These are phyloP conservation scores for Catamblyrhynchus diadema DNA, from an alignment of 2,797 vertebrate species.

Conservation along the genomic window DNA sequence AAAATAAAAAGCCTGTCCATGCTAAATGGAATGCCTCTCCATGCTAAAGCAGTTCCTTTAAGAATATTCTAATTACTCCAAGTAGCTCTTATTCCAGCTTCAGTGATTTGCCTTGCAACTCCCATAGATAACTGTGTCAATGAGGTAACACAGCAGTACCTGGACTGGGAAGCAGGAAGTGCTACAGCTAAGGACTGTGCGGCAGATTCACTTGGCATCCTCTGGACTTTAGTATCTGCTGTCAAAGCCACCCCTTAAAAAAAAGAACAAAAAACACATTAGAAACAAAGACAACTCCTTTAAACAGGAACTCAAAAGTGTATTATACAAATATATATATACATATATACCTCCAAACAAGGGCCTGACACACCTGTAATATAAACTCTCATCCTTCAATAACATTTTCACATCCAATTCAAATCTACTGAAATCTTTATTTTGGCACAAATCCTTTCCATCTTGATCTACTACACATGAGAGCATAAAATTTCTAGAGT, in stretches of 20 bases:
- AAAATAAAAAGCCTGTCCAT: background rate
- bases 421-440: background rate
- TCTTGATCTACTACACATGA: background rate
- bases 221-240: slow-evolving; percentile 91
- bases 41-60: background rate
- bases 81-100: background rate
- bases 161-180: slow-evolving; percentile 88
- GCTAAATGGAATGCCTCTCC: background rate
- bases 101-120: background rate
- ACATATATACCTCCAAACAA: background rate
- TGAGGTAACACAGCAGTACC: slow-evolving; percentile 72
- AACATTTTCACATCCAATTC: background rate
- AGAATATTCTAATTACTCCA: background rate
- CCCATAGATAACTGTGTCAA: background rate
- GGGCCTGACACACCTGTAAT: background rate
- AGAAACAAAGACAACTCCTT: background rate
- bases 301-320: background rate
- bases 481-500: background rate
- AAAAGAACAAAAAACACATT: background rate
- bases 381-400: background rate
- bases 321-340: background rate
- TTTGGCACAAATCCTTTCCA: background rate
- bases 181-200: slow-evolving; percentile 89
- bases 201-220: slow-evolving; percentile 93
- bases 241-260: slow-evolving; percentile 89